phyloP scores from a whole-genome alignment of 2,113 vertebrate species.

The Gadus chalcogrammus region DNA sequence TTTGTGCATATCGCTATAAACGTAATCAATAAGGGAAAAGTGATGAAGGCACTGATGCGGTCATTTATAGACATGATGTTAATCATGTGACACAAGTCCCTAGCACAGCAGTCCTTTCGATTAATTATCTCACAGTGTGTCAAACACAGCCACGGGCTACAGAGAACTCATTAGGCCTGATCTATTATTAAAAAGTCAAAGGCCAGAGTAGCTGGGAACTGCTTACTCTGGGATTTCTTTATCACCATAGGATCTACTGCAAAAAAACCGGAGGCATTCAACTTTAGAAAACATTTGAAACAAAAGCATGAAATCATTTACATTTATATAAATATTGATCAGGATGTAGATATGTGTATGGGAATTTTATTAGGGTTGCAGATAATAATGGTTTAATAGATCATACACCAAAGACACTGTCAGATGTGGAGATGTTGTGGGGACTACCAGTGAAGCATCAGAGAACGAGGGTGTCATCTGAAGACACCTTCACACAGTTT shows the following conservation, averaged over 20 bases:
- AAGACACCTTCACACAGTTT: too few relatives aligned
- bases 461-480: too few relatives aligned
- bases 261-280: slow-evolving; percentile 10
- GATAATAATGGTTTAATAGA: too few relatives aligned
- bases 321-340: not conserved
- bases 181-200: slow-evolving; percentile 72
- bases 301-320: not conserved
- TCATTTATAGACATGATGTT: slow-evolving; percentile 28
- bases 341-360: too few relatives aligned
- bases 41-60: too few relatives aligned
- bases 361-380: too few relatives aligned
- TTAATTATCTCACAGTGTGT: slow-evolving; percentile 58
- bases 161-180: slow-evolving; percentile 65
- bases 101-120: slow-evolving; percentile 40
- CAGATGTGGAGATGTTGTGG: too few relatives aligned
- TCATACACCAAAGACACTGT: too few relatives aligned
- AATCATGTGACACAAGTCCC: slow-evolving; percentile 44
- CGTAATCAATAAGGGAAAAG: too few relatives aligned
- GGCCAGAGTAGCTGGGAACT: slow-evolving; percentile 53
- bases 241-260: slow-evolving; percentile 39
- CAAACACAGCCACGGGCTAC: slow-evolving; percentile 56
- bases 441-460: too few relatives aligned
- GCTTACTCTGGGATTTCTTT: slow-evolving; percentile 60
- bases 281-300: not conserved
- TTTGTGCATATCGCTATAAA: too few relatives aligned